Evolutionary conservation across 2,888 invertebrate species (phyloP).

Genomic region (Pseudanteris insignis): DNA sequence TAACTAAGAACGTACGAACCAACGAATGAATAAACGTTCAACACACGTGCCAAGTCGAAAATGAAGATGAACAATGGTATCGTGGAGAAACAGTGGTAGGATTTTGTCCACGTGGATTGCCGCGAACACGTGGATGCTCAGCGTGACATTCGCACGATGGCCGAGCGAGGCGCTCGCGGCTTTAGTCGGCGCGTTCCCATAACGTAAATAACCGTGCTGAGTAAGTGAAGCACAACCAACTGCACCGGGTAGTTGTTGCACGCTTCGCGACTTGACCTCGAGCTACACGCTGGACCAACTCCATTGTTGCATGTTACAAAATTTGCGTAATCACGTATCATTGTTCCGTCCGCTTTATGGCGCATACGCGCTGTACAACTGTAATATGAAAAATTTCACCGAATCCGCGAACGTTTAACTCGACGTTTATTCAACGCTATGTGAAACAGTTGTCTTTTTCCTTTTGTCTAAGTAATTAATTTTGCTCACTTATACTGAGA

Average conservation of each 20-base stretch:
- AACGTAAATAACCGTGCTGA: constrained; percentile 28
- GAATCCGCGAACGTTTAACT: constrained; percentile 20
- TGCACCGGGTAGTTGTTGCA: constrained; percentile 37
- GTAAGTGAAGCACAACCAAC: constrained; percentile 39
- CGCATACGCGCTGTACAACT: constrained; percentile 21
- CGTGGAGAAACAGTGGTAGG: too few species aligned
- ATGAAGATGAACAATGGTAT: too few species aligned
- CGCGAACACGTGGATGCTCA: constrained; percentile 20
- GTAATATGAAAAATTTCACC: too few species aligned
- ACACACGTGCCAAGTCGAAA: too few species aligned
- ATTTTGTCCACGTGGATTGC: constrained; percentile 24
- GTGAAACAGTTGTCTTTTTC: neutral
- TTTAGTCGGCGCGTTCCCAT: constrained; percentile 35
- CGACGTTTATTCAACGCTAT: neutral
- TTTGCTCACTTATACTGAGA: too few species aligned
- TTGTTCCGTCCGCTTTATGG: constrained; percentile 46
- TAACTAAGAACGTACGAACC: too few species aligned
- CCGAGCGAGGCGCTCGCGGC: too few species aligned
- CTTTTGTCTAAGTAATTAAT: too few species aligned
- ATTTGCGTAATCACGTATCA: constrained; percentile 60
- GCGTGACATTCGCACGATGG: constrained; percentile 36
- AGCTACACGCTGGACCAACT: constrained; percentile 44
- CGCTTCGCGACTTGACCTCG: constrained; percentile 50
- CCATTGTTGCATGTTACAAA: constrained; percentile 52
- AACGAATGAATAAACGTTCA: too few species aligned